phyloP scores from a whole-genome alignment of 2,888 invertebrate species.

The Amphimallon solstitiale region DNA sequence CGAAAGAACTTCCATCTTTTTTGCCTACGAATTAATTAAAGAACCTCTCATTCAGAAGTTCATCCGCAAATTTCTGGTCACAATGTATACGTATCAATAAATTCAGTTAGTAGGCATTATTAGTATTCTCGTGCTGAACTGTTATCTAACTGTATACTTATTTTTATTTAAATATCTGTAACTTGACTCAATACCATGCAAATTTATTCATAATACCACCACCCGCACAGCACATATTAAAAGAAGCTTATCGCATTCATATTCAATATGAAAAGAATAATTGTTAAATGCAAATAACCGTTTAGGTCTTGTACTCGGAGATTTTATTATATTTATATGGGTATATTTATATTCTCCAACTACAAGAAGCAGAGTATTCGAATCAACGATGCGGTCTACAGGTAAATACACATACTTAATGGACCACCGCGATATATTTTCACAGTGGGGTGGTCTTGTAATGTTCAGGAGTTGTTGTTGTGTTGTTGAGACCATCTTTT shows the following conservation, averaged over 20 bases:
- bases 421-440: conserved; percentile 35
- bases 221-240: too few relatives aligned
- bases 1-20: too few relatives aligned
- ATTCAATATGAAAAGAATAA: conserved; percentile 17
- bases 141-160: too few relatives aligned
- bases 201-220: too few relatives aligned
- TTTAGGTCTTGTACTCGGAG: conserved; percentile 7
- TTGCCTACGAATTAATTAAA: too few relatives aligned
- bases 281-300: conserved; percentile 15
- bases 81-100: too few relatives aligned
- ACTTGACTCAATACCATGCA: too few relatives aligned
- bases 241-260: conserved; percentile 12
- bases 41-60: too few relatives aligned
- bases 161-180: too few relatives aligned
- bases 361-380: not conserved
- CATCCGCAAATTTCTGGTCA: too few relatives aligned
- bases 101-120: too few relatives aligned
- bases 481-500: not conserved
- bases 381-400: conserved; percentile 19
- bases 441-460: conserved; percentile 32
- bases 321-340: conserved; percentile 19
- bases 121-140: too few relatives aligned
- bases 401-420: conserved; percentile 37
- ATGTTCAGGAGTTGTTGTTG: not conserved
- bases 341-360: conserved; percentile 3